A percentile compares a stretch with the other conserved stretches of the same genome.
Evolutionary conservation across 2,113 vertebrate genomes (phyloP).

Genomic region (Scytalopus superciliaris): DNA sequence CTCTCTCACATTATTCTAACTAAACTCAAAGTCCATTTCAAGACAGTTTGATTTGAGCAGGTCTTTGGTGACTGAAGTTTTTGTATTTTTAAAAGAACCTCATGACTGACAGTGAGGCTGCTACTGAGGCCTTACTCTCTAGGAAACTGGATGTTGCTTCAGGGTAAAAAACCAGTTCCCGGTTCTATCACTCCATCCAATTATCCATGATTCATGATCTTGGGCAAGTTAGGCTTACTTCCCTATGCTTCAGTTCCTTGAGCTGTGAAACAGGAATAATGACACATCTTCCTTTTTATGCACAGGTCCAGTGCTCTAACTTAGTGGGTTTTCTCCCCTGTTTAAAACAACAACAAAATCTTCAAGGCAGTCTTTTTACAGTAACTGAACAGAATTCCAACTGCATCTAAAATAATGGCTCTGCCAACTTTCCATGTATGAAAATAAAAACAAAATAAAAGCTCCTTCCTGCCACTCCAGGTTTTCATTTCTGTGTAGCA

Average conservation of each 20-base stretch:
- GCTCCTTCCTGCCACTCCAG: neutral
- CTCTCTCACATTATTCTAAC: neutral
- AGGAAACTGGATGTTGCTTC: neutral
- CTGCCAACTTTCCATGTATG: neutral
- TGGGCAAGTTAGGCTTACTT: neutral
- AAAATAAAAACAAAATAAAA: neutral
- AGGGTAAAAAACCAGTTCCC: neutral
- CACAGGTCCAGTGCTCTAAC: neutral
- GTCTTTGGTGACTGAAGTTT: neutral
- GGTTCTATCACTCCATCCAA: neutral
- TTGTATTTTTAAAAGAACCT: neutral
- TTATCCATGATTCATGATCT: neutral
- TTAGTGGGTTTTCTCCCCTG: neutral
- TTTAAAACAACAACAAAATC: neutral
- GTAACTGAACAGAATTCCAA: neutral
- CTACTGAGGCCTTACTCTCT: neutral
- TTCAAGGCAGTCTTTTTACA: neutral
- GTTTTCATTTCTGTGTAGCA: neutral
- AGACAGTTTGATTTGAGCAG: neutral
- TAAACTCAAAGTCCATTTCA: neutral
- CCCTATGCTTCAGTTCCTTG: neutral
- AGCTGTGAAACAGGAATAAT: neutral
- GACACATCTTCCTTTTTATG: neutral
- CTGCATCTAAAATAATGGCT: neutral
- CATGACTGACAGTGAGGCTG: neutral